Evolutionary conservation across 2,888 invertebrate species (phyloP), one percentile per base, ranked within the genome.

Genomic region (Eupithecia insigniata): DNA sequence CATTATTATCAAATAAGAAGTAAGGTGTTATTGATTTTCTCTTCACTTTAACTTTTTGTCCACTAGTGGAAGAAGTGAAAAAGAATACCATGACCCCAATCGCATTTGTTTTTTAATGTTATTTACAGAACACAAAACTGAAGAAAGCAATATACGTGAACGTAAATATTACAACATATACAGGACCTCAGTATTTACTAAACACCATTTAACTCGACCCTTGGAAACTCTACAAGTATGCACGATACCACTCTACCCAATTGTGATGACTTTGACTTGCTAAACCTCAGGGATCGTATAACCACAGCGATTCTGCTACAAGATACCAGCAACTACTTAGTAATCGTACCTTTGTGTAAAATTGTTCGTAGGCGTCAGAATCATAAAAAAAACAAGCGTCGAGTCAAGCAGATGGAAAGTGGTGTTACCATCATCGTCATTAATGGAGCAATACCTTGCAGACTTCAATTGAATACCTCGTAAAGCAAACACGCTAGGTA

Each of bases 311-410:
- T 73, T 75, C 71, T 70, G 78, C 76, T 78, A 76, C 73, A 62
- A 75, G 77, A 80, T 81, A 81, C 80, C 71, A 32, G 76, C 80
- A 80, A 82, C 34, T 72, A 70, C 75, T 79, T 61, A 64, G 75
- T 73, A 72, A 79, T 62, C 65, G 18, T 65, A 79, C 69, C 68
- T 74, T 64, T 66, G 70, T 67, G 28, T 66, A 70, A 76, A 71
- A 73, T 43, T 22, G 69, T 8, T 60, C 28, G 64, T 61, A 75
- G 46, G 75, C 67, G 34, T 18, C 12, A 18, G 0, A 46, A 65
- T 26, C 8, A 55, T 12, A 51, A 51, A 51, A n/a, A 51, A 22
- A 55, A 55, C 55, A 55, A 55, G 12, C 2, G 26, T 14, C 22
- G 55, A 26, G 26, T 26, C 55, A 26, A 55, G 26, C 55, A 55